A percentile compares a stretch with the other conserved stretches of the same genome.
These are phyloP conservation scores for Platycnemis pennipes DNA, from an alignment of 2,888 invertebrate genomes.

Conservation along the genomic window DNA sequence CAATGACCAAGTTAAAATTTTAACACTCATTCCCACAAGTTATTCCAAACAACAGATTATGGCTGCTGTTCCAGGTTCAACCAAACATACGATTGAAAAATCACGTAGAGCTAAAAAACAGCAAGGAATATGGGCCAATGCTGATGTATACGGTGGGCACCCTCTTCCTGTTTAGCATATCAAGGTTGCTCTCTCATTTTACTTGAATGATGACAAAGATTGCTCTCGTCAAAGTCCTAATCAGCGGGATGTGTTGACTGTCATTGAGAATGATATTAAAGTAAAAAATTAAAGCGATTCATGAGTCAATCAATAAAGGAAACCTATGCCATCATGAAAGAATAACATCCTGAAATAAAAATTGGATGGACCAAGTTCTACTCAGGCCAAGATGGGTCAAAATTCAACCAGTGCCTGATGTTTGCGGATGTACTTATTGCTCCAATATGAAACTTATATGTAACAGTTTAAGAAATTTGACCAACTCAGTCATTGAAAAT, in stretches of 20 bases:
- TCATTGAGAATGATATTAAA: background rate
- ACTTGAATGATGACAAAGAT: background rate
- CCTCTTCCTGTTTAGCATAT: background rate
- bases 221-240: background rate
- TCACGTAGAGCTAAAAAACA: background rate
- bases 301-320: background rate
- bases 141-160: background rate
- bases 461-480: background rate
- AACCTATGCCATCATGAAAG: background rate
- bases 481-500: background rate
- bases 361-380: background rate
- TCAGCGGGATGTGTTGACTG: background rate
- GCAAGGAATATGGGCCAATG: background rate
- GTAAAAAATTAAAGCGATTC: background rate
- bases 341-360: background rate
- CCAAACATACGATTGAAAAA: background rate
- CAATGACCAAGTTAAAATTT: background rate
- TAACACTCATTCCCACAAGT: background rate
- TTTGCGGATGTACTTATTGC: background rate
- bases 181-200: background rate
- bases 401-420: background rate
- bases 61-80: background rate
- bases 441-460: background rate
- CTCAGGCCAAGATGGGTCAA: background rate
- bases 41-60: background rate